phyloP scores from a whole-genome alignment of 2,113 vertebrate species.

The Myrmecobius fasciatus region DNA sequence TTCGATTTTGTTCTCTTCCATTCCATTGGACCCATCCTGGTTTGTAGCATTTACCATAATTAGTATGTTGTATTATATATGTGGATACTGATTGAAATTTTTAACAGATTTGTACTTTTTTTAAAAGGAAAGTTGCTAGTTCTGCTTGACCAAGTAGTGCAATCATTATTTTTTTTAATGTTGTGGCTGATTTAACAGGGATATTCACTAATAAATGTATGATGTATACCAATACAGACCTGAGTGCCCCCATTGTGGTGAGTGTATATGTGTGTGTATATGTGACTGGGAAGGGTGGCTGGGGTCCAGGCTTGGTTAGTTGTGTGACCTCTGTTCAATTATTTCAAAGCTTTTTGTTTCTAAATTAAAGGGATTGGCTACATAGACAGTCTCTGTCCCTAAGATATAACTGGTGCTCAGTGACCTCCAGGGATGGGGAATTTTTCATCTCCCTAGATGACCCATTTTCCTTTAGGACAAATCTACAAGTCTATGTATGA shows the following conservation, averaged over 20 bases:
- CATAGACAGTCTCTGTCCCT: background rate
- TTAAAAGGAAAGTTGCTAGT: slow-evolving; percentile 99
- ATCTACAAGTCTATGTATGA: background rate
- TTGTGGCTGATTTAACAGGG: slow-evolving; percentile 99
- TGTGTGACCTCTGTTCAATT: background rate
- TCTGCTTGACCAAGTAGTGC: slow-evolving; percentile 99
- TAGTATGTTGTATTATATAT: slow-evolving; percentile 99
- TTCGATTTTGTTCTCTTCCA: slow-evolving; percentile 86
- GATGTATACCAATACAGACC: slow-evolving; percentile 90
- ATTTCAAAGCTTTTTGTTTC: background rate
- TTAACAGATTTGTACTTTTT: slow-evolving; percentile 99
- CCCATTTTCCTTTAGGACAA: background rate
- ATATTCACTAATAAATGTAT: slow-evolving; percentile 99
- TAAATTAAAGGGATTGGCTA: background rate
- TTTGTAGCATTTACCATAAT: slow-evolving; percentile 99
- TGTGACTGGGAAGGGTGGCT: background rate
- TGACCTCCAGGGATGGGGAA: background rate
- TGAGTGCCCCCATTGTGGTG: background rate
- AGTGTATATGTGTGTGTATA: background rate
- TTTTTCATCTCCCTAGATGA: background rate
- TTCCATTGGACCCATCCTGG: slow-evolving; percentile 99
- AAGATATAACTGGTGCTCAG: background rate
- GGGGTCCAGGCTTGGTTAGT: background rate
- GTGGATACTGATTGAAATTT: slow-evolving; percentile 99
- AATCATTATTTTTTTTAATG: slow-evolving; percentile 99